Evolutionary conservation across 2,888 invertebrate species (phyloP), one percentile per base, ranked within the genome.

Genomic region (Leptinotarsa tumamoca): DNA sequence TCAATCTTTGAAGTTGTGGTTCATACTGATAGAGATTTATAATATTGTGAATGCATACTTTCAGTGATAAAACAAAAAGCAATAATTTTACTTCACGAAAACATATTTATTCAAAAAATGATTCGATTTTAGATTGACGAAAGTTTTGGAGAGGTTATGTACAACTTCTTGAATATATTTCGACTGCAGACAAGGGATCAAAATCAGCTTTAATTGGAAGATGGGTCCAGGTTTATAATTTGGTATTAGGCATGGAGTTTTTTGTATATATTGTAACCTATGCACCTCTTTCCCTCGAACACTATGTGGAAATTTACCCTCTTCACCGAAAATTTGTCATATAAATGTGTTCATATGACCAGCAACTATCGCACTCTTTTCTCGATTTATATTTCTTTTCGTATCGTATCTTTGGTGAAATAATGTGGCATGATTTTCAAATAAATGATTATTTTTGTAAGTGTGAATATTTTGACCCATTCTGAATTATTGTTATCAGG

Each of bases 121-220:
- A 56, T 73, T 18, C 51, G 66, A 67, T 81, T 80, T 80, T 81
- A 84, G 83, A 78, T 84, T 63, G 82, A 82, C 71, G 84, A 84
- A 79, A 79, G 80, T 69, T 84, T 83, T 70, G 83, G 84, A 27
- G 84, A 84, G 67, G 84, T 80, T 33, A 79, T 84, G 82, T 83
- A 82, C 80, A 84, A 81, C 80, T 84, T 84, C 79, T 82, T 84
- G 67, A 84, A 80, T 75, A 82, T 84, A 71, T 84, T 84, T 79
- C 80, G 79, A 71, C 83, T 78, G 13, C 83, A 83, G 52, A 80
- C 83, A 61, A 79, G 80, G 72, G 79, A 80, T 67, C 83, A 82
- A 79, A 76, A 21, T 63, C 23, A 52, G 18, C 58, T 33, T 10
- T 54, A 51, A 43, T n/a, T 58, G 23, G 54, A 33, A 33, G n/a